These are phyloP conservation scores for Arremon aurantiirostris DNA, from an alignment of 2,797 vertebrate genomes.

Conservation along the genomic window DNA sequence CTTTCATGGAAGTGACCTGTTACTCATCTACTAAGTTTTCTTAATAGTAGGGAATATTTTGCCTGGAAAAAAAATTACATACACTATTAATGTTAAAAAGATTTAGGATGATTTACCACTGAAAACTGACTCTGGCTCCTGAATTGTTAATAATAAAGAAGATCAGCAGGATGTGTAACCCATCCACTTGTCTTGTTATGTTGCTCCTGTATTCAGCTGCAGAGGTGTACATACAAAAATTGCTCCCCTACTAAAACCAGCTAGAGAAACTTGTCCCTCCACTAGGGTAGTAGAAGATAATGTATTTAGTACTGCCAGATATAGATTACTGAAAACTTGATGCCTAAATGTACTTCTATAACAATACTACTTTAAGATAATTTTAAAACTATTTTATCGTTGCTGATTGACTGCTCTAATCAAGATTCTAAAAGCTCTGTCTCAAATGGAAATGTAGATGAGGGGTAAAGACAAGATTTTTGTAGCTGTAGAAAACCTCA, in stretches of 20 bases:
- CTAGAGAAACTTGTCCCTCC: neutral
- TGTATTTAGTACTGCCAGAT: neutral
- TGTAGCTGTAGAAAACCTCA: neutral
- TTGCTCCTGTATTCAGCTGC: neutral
- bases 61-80: neutral
- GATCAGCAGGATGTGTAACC: neutral
- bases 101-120: neutral
- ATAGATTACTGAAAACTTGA: neutral
- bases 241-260: neutral
- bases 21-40: neutral
- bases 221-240: neutral
- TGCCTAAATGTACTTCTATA: neutral
- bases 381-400: neutral
- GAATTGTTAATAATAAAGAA: neutral
- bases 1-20: neutral
- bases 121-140: neutral
- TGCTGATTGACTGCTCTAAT: neutral
- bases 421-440: neutral
- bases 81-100: neutral
- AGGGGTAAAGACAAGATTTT: neutral
- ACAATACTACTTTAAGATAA: neutral
- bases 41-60: neutral
- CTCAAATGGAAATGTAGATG: neutral
- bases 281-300: neutral
- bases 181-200: neutral